Evolutionary conservation across 2,113 vertebrate species (phyloP).

Genomic region (Perca schrenkii): DNA sequence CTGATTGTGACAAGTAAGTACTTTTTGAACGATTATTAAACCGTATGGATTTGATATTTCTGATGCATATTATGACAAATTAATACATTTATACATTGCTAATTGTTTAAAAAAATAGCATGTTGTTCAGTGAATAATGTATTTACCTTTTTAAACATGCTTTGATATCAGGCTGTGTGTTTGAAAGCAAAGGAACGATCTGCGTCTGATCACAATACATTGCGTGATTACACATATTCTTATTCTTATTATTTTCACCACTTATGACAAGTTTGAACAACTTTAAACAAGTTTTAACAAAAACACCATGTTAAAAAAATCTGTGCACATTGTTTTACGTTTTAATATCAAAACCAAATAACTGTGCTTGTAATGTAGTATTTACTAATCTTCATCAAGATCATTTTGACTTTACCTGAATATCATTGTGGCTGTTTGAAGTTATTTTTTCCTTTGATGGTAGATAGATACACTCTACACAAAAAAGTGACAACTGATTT

Average conservation of each 20-base stretch:
- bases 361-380: background rate
- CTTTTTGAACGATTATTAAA: too few species aligned
- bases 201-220: background rate
- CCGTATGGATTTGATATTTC: background rate
- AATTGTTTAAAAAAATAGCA: background rate
- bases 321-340: background rate
- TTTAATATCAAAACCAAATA: background rate
- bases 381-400: background rate
- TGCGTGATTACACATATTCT: background rate
- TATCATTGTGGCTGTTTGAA: background rate
- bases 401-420: background rate
- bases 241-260: too few species aligned
- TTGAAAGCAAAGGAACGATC: background rate
- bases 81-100: too few species aligned
- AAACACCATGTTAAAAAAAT: background rate
- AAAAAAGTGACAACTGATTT: background rate
- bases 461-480: background rate
- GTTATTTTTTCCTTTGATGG: background rate
- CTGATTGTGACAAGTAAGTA: constrained; percentile 74
- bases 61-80: background rate
- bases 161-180: background rate
- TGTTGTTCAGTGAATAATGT: background rate
- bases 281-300: background rate
- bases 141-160: background rate
- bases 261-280: background rate